phyloP scores from a whole-genome alignment of 23 tunicate species.

The Ciona savignyi region DNA sequence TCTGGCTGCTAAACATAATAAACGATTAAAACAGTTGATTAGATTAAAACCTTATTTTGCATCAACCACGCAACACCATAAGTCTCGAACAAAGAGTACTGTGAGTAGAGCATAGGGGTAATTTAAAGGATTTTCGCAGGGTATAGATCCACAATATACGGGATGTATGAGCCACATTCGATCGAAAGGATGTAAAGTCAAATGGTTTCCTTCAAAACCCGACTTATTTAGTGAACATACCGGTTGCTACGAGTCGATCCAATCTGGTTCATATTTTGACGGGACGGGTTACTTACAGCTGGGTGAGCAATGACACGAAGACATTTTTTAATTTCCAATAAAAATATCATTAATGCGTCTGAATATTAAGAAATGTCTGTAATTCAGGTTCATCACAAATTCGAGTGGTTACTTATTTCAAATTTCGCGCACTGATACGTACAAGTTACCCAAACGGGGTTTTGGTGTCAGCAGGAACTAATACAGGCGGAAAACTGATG shows the following conservation, averaged over 20 bases:
- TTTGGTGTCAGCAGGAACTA: not conserved
- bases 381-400: not conserved
- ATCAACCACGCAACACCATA: too few species aligned
- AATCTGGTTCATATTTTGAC: not conserved
- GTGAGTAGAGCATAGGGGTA: too few species aligned
- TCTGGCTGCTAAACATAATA: too few species aligned
- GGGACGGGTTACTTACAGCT: conserved; percentile 5
- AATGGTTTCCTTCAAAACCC: conserved; percentile 9
- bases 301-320: too few species aligned
- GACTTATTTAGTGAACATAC: not conserved
- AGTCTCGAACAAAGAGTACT: too few species aligned
- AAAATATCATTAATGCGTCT: too few species aligned
- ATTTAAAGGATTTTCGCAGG: too few species aligned
- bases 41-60: too few species aligned
- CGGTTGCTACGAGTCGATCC: not conserved
- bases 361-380: too few species aligned
- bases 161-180: not conserved
- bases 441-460: not conserved
- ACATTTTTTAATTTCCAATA: too few species aligned
- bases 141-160: not conserved
- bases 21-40: too few species aligned
- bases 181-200: not conserved
- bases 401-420: not conserved
- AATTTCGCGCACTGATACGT: not conserved
- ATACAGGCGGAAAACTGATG: not conserved